A percentile compares a stretch with the other conserved stretches of the same genome.
phyloP scores from a whole-genome alignment of 2,888 invertebrate species.

The Aplocera efformata region DNA sequence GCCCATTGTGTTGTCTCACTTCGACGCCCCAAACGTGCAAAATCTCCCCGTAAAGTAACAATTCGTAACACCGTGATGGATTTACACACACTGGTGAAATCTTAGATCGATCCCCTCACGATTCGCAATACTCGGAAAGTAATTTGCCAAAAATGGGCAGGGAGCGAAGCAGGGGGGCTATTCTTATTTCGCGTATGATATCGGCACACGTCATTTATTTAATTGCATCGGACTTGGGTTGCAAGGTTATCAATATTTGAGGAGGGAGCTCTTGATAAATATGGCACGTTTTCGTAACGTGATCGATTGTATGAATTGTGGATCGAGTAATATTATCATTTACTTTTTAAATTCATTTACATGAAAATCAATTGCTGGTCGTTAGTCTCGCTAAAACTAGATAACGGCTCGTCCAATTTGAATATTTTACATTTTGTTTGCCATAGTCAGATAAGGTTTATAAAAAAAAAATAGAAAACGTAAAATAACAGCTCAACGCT shows the following conservation, averaged over 20 bases:
- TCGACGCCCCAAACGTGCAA: constrained; percentile 27
- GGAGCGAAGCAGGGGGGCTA: constrained; percentile 3
- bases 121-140: constrained; percentile 10
- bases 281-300: neutral
- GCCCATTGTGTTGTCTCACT: constrained; percentile 25
- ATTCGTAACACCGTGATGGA: constrained; percentile 12
- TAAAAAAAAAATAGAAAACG: too few species aligned
- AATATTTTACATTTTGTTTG: too few species aligned
- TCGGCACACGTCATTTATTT: constrained; percentile 13
- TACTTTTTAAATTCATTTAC: too few species aligned
- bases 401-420: too few species aligned
- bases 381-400: too few species aligned
- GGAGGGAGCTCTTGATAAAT: neutral
- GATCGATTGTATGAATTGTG: neutral
- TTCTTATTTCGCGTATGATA: constrained; percentile 4
- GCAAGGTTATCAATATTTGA: constrained; percentile 7
- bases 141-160: constrained; percentile 15
- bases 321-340: too few species aligned
- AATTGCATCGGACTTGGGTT: constrained; percentile 6
- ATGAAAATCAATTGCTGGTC: too few species aligned
- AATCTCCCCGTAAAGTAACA: constrained; percentile 21
- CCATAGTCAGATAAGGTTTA: too few species aligned
- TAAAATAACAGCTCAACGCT: too few species aligned
- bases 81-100: constrained; percentile 12
- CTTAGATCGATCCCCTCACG: constrained; percentile 16